Conservation (phyloP, 2,113 vertebrate genomes). For the Picathartes gymnocephalus region DNA sequence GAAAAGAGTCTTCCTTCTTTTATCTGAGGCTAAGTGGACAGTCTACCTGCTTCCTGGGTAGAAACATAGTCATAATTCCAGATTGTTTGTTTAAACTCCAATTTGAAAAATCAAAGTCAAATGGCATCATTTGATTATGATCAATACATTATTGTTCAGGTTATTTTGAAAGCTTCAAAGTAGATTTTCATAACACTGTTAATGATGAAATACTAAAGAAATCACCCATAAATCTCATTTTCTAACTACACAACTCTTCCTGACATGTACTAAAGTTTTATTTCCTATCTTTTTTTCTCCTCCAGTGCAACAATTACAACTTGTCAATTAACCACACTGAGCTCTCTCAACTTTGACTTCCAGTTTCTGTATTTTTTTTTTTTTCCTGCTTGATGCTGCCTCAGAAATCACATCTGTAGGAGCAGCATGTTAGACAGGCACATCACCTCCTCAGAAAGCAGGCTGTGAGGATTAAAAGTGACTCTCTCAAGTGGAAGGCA, state of each 20-base stretch:
- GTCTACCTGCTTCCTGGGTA: neutral
- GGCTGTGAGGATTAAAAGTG: neutral
- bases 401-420: neutral
- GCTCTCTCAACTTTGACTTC: neutral
- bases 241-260: neutral
- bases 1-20: neutral
- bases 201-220: neutral
- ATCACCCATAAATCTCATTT: neutral
- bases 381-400: neutral
- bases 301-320: neutral
- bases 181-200: neutral
- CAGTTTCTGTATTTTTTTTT: neutral
- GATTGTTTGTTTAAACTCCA: neutral
- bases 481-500: neutral
- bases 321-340: neutral
- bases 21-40: neutral
- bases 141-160: neutral
- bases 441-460: neutral
- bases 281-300: neutral
- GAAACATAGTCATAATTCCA: neutral
- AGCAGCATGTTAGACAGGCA: neutral
- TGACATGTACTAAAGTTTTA: neutral
- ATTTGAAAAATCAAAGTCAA: neutral
- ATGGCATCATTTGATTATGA: no score
- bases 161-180: neutral